Base-by-base conservation (phyloP, 2,797 vertebrate species). In the Anas bernieri region DNA sequence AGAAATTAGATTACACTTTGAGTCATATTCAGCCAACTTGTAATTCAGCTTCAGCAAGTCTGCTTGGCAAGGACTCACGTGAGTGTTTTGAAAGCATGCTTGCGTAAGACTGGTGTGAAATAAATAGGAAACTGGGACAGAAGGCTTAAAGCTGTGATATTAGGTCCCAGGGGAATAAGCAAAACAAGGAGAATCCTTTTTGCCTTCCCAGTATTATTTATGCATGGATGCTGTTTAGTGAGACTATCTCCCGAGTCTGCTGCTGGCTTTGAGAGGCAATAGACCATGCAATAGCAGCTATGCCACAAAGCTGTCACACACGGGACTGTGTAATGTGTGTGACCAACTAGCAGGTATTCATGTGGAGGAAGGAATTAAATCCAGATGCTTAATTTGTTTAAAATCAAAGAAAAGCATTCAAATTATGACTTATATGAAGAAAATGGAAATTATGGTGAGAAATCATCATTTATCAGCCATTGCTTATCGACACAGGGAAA, bases 51-150 rank as follows among this genome's bases (percentile, higher is more conserved):
- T 73, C 43, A 56, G n/a, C 0, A 22, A 73, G 21, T 52, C 63
- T 73, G 55, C 67, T 72, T 90, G 76, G 76, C 41, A 46, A 15
- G 33, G 48, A 70, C 30, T 55, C 58, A 43, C 25, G 63, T 30
- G 18, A 66, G 46, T 30, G 46, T 76, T 90, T 90, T 43, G 77
- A 70, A 85, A 95, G 28, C 45, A 13, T 22, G 22, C 30, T 8
- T 88, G n/a, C 21, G 30, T 80, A 43, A 33, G 67, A 35, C 18
- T 84, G 35, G 30, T 63, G 56, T 82, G 78, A 92, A 90, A 90
- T 54, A 89, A 88, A 69, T 61, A 80, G 52, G 75, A 88, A 94
- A 94, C 20, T 68, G 82, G 88, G 68, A 45, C 67, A 73, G 70
- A 82, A 88, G 69, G 20, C 70, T 84, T 82, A 73, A 79, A 73